Evolutionary conservation across 2,888 invertebrate species (phyloP).

Genomic region (Elegia similella): DNA sequence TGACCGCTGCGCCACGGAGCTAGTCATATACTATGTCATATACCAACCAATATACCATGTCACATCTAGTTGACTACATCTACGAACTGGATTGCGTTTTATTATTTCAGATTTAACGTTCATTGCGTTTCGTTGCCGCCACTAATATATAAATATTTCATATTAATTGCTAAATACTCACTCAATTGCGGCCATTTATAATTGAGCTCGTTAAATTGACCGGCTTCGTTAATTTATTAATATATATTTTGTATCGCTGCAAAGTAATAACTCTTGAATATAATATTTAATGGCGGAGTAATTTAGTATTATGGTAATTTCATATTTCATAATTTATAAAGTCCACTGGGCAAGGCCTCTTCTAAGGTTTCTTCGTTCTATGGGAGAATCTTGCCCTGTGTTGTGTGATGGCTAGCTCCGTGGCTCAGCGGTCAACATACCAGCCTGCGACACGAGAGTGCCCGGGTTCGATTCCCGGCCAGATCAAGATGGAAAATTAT

Average conservation of each 20-base stretch:
- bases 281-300: background rate
- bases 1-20: too few relatives aligned
- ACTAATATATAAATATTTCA: background rate
- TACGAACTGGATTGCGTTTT: background rate
- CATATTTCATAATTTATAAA: too few relatives aligned
- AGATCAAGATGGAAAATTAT: too few relatives aligned
- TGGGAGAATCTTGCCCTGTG: too few relatives aligned
- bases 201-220: background rate
- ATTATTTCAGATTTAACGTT: background rate
- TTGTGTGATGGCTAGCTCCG: too few relatives aligned
- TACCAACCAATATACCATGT: background rate
- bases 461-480: too few relatives aligned
- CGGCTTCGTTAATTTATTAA: background rate
- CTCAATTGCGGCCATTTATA: background rate
- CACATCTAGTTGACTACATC: background rate
- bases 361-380: too few relatives aligned
- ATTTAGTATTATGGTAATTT: too few relatives aligned
- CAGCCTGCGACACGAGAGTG: too few relatives aligned
- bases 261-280: background rate
- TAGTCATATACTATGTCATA: too few relatives aligned
- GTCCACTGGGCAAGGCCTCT: too few relatives aligned
- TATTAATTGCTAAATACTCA: background rate
- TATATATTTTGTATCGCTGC: background rate
- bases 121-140: background rate
- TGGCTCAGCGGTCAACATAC: too few relatives aligned